A percentile compares a stretch with the other conserved stretches of the same genome.
Evolutionary conservation across 2,113 vertebrate species (phyloP).

Genomic region (Daphoenositta chrysoptera): DNA sequence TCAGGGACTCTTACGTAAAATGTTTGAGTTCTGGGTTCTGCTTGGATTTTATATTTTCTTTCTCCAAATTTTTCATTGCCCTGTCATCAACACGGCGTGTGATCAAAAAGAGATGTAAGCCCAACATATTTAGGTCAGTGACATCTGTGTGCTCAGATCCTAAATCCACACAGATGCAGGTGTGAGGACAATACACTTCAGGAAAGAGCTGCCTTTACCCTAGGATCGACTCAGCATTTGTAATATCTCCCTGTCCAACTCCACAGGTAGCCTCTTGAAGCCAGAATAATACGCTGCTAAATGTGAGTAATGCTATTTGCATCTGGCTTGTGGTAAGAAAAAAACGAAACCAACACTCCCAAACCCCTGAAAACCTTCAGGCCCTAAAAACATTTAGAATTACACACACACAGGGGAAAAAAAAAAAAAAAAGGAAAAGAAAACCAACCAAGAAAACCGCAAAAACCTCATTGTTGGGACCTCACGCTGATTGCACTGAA

Average conservation of each 20-base stretch:
- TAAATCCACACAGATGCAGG: neutral
- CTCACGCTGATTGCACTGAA: fast-evolving
- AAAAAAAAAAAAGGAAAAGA: too few relatives aligned
- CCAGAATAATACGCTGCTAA: neutral
- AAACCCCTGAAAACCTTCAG: neutral
- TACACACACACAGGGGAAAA: too few relatives aligned
- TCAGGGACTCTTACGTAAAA: neutral
- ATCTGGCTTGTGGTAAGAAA: neutral
- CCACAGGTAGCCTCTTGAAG: neutral
- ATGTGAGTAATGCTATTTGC: neutral
- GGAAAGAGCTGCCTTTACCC: neutral
- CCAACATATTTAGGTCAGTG: neutral
- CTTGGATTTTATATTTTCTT: neutral
- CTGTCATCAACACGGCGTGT: neutral
- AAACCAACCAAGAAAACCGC: neutral
- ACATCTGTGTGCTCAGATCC: neutral
- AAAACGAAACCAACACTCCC: neutral
- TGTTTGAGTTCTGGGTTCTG: neutral
- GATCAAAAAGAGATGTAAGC: neutral
- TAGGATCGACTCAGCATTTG: neutral
- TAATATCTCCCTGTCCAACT: neutral
- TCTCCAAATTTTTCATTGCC: neutral
- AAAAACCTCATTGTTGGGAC: fast-evolving
- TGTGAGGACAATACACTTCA: neutral
- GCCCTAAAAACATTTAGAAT: neutral